Base-by-base conservation (phyloP, 2,888 invertebrate species). In the Cheiracanthium punctorium region DNA sequence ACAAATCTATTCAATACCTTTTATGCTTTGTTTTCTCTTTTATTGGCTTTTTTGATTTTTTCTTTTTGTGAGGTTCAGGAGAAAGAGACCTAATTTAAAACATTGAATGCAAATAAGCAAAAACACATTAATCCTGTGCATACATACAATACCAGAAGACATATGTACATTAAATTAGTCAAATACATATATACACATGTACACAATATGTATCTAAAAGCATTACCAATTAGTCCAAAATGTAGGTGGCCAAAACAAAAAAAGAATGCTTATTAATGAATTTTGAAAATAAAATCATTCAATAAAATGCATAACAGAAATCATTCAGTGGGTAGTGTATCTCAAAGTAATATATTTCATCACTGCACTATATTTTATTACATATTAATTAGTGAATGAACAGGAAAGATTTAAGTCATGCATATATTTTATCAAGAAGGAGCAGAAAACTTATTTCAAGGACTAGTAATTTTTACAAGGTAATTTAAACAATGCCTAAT, bases 1-100 rank as follows among this genome's bases (percentile, higher is more conserved):
- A 17, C 17, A 10, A 10, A n/a, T n/a, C n/a, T n/a, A n/a, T n/a
- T n/a, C n/a, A 20, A 65, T 80, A 80, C 86, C 80, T 82, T 75
- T 82, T 87, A 69, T 82, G 82, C n/a, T 80, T 82, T 7, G n/a
- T 17, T 71, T 87, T 87, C 41, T 87, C 87, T 37, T 87, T 87
- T 7, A 24, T 28, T 28, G 70, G n/a, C 75, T 76, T 87, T 79
- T 75, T 88, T 29, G 43, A 43, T 76, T 80, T 87, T 81, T 73
- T 87, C 77, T 82, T 87, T 71, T 84, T 88, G 37, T 77, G 71
- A n/a, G 64, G 33, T 41, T 85, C 82, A 24, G 75, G 72, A 20
- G 86, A 82, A 7, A 73, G 33, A 43, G 86, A 88, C 58, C 88
- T 82, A 70, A 32, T 70, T 74, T 48, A 33, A 74, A 67, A 33